Evolutionary conservation across 2,888 invertebrate genomes (phyloP).

Genomic region (Nymphalis c-album): DNA sequence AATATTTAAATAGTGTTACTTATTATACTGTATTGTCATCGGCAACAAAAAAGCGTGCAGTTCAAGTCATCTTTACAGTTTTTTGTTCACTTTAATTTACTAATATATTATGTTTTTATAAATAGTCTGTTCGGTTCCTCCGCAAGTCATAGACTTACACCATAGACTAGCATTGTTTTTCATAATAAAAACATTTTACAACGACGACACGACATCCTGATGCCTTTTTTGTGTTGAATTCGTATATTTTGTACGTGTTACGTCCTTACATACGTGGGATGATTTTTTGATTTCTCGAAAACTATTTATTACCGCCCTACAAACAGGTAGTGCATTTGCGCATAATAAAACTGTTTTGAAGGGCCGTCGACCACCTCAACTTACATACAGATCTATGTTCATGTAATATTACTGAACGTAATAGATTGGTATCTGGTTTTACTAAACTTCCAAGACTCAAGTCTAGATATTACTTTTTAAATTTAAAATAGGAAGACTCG

Average conservation of each 20-base stretch:
- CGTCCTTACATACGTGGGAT: slow-evolving; percentile 56
- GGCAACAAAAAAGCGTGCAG: too few species aligned
- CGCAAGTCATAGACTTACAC: slow-evolving; percentile 38
- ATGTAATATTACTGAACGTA: too few species aligned
- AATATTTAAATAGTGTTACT: too few species aligned
- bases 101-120: background rate
- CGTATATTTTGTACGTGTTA: slow-evolving; percentile 52
- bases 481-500: too few species aligned
- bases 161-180: slow-evolving; percentile 55
- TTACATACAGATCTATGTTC: background rate
- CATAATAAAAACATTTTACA: slow-evolving; percentile 66
- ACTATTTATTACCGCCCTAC: slow-evolving; percentile 42
- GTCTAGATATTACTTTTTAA: too few species aligned
- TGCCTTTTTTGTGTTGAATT: slow-evolving; percentile 49
- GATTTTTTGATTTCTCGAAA: slow-evolving; percentile 57
- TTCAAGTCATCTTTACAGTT: too few species aligned
- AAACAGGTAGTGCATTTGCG: slow-evolving; percentile 26
- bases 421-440: too few species aligned
- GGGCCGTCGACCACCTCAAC: background rate
- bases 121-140: background rate
- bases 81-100: too few species aligned
- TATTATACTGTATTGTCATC: too few species aligned
- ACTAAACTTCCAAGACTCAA: too few species aligned
- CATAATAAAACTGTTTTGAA: slow-evolving; percentile 18
- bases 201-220: slow-evolving; percentile 57